Conservation (phyloP, 2,113 vertebrate genomes). For the Cochlearius cochlearius region DNA sequence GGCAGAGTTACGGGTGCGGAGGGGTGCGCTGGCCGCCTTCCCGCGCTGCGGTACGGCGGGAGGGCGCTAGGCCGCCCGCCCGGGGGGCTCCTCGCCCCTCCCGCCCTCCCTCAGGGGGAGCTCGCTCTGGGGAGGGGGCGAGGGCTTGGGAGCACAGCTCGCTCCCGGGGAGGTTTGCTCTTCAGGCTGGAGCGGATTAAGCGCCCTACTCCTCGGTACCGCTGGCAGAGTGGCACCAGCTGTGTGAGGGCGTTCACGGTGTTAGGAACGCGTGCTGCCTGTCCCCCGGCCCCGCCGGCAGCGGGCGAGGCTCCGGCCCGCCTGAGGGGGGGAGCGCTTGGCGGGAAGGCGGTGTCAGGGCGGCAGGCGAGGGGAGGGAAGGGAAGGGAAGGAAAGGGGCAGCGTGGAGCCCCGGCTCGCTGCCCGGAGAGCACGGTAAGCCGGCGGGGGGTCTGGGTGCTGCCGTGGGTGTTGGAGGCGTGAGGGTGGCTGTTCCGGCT, state of each 20-base stretch:
- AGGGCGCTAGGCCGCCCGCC: too few relatives aligned
- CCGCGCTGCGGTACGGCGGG: too few relatives aligned
- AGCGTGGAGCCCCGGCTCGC: fast-evolving
- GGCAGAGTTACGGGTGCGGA: not conserved
- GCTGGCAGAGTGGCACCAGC: fast-evolving
- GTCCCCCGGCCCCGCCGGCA: too few relatives aligned
- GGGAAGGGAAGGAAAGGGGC: too few relatives aligned
- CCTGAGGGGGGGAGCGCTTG: not conserved
- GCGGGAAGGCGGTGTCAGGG: not conserved
- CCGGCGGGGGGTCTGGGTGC: fast-evolving
- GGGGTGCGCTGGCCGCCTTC: fast-evolving
- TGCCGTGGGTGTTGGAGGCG: not conserved
- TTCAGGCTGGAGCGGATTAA: fast-evolving
- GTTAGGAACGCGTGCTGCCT: fast-evolving
- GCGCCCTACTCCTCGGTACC: fast-evolving
- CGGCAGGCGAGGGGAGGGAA: too few relatives aligned
- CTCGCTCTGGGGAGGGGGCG: fast-evolving
- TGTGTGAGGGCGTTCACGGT: fast-evolving
- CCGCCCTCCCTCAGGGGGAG: too few relatives aligned
- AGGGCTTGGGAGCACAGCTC: fast-evolving
- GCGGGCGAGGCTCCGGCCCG: too few relatives aligned
- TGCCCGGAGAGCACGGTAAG: not conserved
- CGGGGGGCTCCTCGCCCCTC: too few relatives aligned
- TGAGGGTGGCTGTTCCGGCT: not conserved
- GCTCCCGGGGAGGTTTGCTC: fast-evolving